Percentiles rank a stretch among this genome's conserved stretches.
These are phyloP conservation scores for Drosophila burlai DNA, from an alignment of 1,140 invertebrate genomes.

Conservation along the genomic window DNA sequence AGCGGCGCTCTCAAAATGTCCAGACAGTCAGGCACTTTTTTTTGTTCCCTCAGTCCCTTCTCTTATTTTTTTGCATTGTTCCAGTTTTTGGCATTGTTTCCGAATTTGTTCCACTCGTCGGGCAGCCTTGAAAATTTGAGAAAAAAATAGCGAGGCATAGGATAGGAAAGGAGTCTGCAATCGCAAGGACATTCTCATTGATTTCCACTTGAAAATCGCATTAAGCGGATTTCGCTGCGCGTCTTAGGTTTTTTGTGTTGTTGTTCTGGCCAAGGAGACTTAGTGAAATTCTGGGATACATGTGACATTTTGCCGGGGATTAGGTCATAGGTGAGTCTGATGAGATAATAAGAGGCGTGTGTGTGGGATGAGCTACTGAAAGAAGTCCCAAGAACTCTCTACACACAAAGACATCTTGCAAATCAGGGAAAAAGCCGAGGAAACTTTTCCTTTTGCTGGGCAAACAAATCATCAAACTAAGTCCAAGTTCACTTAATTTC, in stretches of 20 bases:
- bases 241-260: constrained; percentile 31
- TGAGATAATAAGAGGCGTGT: constrained; percentile 43
- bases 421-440: not conserved
- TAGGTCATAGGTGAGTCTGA: constrained; percentile 60
- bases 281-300: constrained; percentile 21
- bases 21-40: constrained; percentile 75
- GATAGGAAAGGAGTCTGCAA: constrained; percentile 21
- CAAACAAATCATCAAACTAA: constrained; percentile 46
- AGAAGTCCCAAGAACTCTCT: not conserved
- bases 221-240: constrained; percentile 67
- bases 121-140: constrained; percentile 65
- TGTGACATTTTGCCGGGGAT: constrained; percentile 57
- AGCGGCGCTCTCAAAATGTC: constrained; percentile 48
- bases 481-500: constrained; percentile 40
- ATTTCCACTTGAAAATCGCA: constrained; percentile 80
- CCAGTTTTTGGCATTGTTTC: constrained; percentile 69
- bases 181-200: constrained; percentile 52
- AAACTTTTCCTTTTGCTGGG: constrained; percentile 35
- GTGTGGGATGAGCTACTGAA: constrained; percentile 37
- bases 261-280: constrained; percentile 9
- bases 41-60: constrained; percentile 38
- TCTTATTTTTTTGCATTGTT: constrained; percentile 50
- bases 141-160: constrained; percentile 28
- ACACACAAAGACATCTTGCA: constrained; percentile 8
- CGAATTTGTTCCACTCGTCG: constrained; percentile 28